Evolutionary conservation across 2,888 invertebrate genomes (phyloP).

Genomic region (Tenthredo distinguenda): DNA sequence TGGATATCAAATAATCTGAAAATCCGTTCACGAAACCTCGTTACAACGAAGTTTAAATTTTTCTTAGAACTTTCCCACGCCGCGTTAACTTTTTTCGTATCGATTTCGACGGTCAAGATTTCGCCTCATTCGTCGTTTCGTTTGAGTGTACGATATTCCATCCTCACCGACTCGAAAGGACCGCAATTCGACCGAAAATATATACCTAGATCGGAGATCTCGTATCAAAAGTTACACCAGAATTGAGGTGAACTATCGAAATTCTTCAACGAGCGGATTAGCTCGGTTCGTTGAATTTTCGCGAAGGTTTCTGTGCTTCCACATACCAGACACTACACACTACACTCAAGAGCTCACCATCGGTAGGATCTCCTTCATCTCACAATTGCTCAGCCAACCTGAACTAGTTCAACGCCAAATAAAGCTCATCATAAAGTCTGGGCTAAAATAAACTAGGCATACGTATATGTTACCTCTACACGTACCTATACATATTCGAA

Average conservation of each 20-base stretch:
- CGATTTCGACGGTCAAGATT: not conserved
- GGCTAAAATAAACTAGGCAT: not conserved
- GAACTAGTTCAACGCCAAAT: constrained; percentile 40
- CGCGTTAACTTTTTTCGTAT: not conserved
- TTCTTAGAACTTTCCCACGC: not conserved
- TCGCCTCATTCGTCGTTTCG: not conserved
- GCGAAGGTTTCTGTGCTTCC: not conserved
- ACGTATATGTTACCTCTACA: not conserved
- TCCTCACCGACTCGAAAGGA: not conserved
- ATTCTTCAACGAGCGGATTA: constrained; percentile 29
- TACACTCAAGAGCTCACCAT: not conserved
- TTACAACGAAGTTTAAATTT: not conserved
- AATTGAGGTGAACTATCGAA: constrained; percentile 17
- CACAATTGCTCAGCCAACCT: constrained; percentile 36
- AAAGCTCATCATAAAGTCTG: constrained; percentile 19
- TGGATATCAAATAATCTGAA: not conserved
- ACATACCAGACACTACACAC: not conserved
- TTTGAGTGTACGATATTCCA: not conserved
- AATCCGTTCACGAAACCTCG: not conserved
- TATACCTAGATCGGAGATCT: not conserved
- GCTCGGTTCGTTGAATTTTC: constrained; percentile 31
- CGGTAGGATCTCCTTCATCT: constrained; percentile 30
- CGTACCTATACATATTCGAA: not conserved
- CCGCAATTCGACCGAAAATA: constrained; percentile 7
- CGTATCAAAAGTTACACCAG: not conserved